These are phyloP conservation scores for Tridacna gigas DNA, from an alignment of 2,888 invertebrate species.

Conservation along the genomic window DNA sequence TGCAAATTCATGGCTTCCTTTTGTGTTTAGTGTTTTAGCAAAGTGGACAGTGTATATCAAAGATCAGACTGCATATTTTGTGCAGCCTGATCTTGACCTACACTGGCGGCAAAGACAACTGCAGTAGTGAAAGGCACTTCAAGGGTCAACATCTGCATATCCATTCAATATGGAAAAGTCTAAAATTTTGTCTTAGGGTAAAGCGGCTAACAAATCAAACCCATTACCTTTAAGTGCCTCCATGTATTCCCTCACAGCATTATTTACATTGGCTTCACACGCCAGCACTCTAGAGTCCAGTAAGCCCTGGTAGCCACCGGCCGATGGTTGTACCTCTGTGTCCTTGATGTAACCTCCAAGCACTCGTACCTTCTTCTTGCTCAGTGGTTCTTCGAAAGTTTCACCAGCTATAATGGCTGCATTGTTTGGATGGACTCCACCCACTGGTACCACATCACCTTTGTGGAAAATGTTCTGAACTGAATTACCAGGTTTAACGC, in stretches of 20 bases:
- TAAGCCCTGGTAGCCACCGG: constrained; percentile 81
- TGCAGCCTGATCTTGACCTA: no score
- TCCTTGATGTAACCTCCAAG: constrained; percentile 75
- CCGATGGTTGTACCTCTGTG: constrained; percentile 75
- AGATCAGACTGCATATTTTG: no score
- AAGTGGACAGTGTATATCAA: no score
- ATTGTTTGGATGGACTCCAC: constrained; percentile 74
- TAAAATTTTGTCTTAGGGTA: no score
- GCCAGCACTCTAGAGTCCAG: constrained; percentile 80
- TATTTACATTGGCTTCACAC: constrained; percentile 78
- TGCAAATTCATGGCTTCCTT: no score
- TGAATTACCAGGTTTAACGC: neutral
- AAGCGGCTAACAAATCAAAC: no score
- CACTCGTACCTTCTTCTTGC: constrained; percentile 75
- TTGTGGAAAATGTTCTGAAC: neutral
- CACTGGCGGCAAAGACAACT: no score
- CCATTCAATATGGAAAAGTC: no score
- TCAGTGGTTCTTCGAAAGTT: constrained; percentile 75
- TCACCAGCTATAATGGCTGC: constrained; percentile 80
- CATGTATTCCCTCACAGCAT: constrained; percentile 75
- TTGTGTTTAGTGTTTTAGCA: no score
- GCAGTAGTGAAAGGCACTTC: no score
- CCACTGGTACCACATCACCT: constrained; percentile 81
- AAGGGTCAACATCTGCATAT: no score
- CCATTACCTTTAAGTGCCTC: constrained; percentile 75